These are phyloP conservation scores for Contarinia nasturtii DNA, from an alignment of 1,140 invertebrate species.

Conservation along the genomic window DNA sequence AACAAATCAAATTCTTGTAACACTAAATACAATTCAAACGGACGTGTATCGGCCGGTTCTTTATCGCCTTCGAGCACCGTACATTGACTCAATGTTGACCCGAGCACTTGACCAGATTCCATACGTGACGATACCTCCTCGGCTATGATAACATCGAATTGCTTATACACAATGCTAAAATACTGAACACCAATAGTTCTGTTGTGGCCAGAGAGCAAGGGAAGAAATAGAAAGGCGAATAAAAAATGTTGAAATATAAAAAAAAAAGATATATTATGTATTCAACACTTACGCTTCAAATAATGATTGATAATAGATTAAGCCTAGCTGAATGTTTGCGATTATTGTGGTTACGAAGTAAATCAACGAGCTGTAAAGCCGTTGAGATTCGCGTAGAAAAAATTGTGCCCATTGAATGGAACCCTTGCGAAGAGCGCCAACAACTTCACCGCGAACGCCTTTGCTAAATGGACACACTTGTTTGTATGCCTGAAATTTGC, in stretches of 20 bases:
- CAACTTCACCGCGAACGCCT: slow-evolving; percentile 51
- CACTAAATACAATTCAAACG: slow-evolving; percentile 62
- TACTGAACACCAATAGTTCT: slow-evolving; percentile 69
- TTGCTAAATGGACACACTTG: slow-evolving; percentile 81
- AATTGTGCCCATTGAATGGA: slow-evolving; percentile 57
- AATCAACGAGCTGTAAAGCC: slow-evolving; percentile 32
- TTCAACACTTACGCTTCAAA: slow-evolving; percentile 65
- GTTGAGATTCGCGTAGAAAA: slow-evolving; percentile 31
- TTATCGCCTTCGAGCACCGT: slow-evolving; percentile 21
- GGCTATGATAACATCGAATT: slow-evolving; percentile 63
- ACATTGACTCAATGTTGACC: slow-evolving; percentile 20
- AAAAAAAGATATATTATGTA: no score
- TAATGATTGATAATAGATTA: slow-evolving; percentile 60
- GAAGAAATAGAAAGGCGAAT: not conserved
- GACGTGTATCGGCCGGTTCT: slow-evolving; percentile 31
- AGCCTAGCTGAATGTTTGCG: slow-evolving; percentile 56
- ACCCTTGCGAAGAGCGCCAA: slow-evolving; percentile 59
- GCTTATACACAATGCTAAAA: slow-evolving; percentile 66
- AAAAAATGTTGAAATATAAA: not conserved
- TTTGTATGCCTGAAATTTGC: slow-evolving; percentile 68
- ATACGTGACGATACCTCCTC: slow-evolving; percentile 19
- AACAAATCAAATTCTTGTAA: slow-evolving; percentile 33
- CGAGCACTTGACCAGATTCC: slow-evolving; percentile 21
- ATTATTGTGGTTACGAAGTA: slow-evolving; percentile 54
- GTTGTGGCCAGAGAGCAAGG: slow-evolving; percentile 2